A percentile compares a stretch with the other conserved stretches of the same genome.
Conservation (phyloP, 1,140 invertebrate genomes). For the Calliphora vicina region DNA sequence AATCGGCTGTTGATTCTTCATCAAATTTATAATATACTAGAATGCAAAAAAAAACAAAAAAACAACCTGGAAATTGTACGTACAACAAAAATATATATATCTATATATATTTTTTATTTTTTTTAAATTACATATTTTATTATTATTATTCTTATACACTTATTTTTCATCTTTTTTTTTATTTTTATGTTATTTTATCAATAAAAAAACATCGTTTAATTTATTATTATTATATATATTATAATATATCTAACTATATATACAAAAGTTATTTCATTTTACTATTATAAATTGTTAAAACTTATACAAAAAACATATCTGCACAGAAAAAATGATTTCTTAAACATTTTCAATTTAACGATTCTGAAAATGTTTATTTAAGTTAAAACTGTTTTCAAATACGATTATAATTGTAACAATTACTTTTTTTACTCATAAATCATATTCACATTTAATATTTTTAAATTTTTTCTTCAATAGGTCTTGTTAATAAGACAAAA, state of each 20-base stretch:
- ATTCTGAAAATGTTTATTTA: too few relatives aligned
- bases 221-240: constrained; percentile 21
- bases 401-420: too few relatives aligned
- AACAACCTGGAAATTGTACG: constrained; percentile 15
- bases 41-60: constrained; percentile 3
- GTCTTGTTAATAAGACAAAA: too few relatives aligned
- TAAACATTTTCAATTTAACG: too few relatives aligned
- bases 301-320: background rate
- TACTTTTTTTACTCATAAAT: too few relatives aligned
- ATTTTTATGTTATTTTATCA: constrained; percentile 22
- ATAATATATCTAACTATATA: background rate
- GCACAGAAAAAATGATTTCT: too few relatives aligned
- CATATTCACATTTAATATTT: too few relatives aligned
- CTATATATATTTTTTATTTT: background rate
- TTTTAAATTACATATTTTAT: constrained; percentile 9
- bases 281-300: background rate
- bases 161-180: background rate
- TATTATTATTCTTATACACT: constrained; percentile 3
- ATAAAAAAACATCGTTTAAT: constrained; percentile 26
- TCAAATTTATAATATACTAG: constrained; percentile 49
- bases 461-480: too few relatives aligned
- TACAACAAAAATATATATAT: constrained; percentile 17
- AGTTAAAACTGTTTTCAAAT: too few relatives aligned
- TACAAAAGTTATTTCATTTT: background rate
- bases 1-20: constrained; percentile 58